Evolutionary conservation across 2,888 invertebrate genomes (phyloP).

Genomic region (Lingula anatina): DNA sequence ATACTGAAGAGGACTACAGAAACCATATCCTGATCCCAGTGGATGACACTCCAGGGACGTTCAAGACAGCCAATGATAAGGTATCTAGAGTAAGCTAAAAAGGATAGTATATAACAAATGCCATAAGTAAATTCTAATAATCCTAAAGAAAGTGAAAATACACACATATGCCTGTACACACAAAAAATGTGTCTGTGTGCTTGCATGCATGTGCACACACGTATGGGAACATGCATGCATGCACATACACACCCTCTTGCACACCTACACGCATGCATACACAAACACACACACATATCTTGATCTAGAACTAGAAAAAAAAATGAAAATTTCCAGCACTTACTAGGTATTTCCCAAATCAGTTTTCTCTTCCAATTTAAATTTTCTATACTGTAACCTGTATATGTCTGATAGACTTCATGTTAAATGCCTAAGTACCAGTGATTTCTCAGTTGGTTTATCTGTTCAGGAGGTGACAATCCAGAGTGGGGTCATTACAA

Average conservation of each 20-base stretch:
- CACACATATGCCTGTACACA: neutral
- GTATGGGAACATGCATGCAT: neutral
- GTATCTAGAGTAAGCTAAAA: too few relatives aligned
- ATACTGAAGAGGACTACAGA: slow-evolving; percentile 65
- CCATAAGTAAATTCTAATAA: too few relatives aligned
- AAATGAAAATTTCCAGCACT: too few relatives aligned
- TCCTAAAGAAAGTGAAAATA: neutral
- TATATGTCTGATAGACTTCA: too few relatives aligned
- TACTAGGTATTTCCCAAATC: neutral
- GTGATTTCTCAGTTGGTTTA: too few relatives aligned
- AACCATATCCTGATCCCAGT: slow-evolving; percentile 67
- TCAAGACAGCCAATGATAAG: slow-evolving; percentile 31
- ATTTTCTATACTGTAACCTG: too few relatives aligned
- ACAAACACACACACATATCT: too few relatives aligned
- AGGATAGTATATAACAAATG: too few relatives aligned
- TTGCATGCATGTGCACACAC: neutral
- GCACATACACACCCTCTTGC: too few relatives aligned
- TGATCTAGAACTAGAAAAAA: too few relatives aligned
- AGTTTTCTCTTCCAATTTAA: slow-evolving; percentile 3
- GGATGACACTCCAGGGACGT: slow-evolving; percentile 58
- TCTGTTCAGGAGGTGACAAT: slow-evolving; percentile 16
- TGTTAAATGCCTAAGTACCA: too few relatives aligned
- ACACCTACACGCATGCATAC: too few relatives aligned
- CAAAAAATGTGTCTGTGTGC: neutral
- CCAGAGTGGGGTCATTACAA: slow-evolving; percentile 10